A percentile compares a stretch with the other conserved stretches of the same genome.
Evolutionary conservation across 2,888 invertebrate genomes (phyloP).

Genomic region (Cyclophora albipunctata): DNA sequence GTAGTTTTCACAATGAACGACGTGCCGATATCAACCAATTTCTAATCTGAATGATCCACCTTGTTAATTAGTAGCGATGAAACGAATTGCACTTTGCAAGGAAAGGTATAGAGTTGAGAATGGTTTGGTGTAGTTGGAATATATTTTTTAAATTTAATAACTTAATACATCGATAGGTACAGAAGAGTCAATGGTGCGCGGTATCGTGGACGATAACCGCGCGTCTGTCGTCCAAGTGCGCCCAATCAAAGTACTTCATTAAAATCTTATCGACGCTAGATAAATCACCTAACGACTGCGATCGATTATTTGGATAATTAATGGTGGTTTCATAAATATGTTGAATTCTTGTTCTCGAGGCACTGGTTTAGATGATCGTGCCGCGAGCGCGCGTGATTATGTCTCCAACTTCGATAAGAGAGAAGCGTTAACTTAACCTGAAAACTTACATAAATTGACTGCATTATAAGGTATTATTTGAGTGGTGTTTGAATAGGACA

Average conservation of each 20-base stretch:
- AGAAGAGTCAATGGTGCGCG: slow-evolving; percentile 60
- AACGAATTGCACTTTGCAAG: slow-evolving; percentile 30
- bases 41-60: slow-evolving; percentile 73
- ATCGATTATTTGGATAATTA: slow-evolving; percentile 75
- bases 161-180: slow-evolving; percentile 68
- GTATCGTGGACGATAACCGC: slow-evolving; percentile 63
- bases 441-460: slow-evolving; percentile 13
- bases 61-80: slow-evolving; percentile 53
- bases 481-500: too few species aligned
- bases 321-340: slow-evolving; percentile 66
- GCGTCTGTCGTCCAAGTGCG: slow-evolving; percentile 61
- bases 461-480: slow-evolving; percentile 1
- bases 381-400: slow-evolving; percentile 33
- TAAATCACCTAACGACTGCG: slow-evolving; percentile 73
- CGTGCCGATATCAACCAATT: slow-evolving; percentile 72
- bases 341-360: slow-evolving; percentile 54
- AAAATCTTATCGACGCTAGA: slow-evolving; percentile 74
- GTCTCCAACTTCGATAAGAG: slow-evolving; percentile 26
- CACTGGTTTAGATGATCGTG: slow-evolving; percentile 39
- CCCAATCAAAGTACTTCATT: slow-evolving; percentile 76
- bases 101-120: slow-evolving; percentile 32
- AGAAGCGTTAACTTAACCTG: slow-evolving; percentile 20
- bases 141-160: slow-evolving; percentile 72
- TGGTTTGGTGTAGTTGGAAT: slow-evolving; percentile 25
- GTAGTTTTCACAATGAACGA: slow-evolving; percentile 73